These are phyloP conservation scores for Coryphaenoides rupestris DNA, from an alignment of 2,113 vertebrate species.

Conservation along the genomic window DNA sequence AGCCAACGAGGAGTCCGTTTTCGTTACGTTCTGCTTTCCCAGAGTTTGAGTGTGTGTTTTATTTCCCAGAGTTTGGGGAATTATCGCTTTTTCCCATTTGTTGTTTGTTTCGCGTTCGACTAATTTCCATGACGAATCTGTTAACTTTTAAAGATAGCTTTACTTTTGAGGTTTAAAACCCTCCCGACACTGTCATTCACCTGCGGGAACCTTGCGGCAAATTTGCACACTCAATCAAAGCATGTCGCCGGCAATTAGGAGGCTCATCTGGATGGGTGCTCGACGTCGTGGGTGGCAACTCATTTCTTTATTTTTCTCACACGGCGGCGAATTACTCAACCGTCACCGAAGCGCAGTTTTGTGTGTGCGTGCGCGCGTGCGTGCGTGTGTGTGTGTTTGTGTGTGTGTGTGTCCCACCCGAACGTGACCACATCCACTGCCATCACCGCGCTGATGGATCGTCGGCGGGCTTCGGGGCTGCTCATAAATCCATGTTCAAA, in stretches of 20 bases:
- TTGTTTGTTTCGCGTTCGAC: conserved; percentile 46
- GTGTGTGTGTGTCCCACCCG: neutral
- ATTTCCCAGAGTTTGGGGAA: conserved; percentile 34
- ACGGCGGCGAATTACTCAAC: conserved; percentile 36
- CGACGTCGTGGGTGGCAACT: conserved; percentile 38
- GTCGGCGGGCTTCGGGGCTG: conserved; percentile 23
- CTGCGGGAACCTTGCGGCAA: conserved; percentile 46
- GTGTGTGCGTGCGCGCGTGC: too few relatives aligned
- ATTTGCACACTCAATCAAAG: conserved; percentile 50
- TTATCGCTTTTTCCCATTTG: conserved; percentile 46
- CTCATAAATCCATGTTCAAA: conserved; percentile 62
- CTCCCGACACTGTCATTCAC: conserved; percentile 53
- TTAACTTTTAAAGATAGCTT: conserved; percentile 44
- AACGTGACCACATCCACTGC: conserved; percentile 38
- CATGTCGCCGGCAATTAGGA: conserved; percentile 55
- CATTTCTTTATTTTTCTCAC: conserved; percentile 24
- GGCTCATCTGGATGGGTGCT: conserved; percentile 31
- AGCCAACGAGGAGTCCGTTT: conserved; percentile 11
- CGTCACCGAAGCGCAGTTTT: conserved; percentile 21
- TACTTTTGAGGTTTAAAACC: conserved; percentile 56
- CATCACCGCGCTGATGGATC: conserved; percentile 55
- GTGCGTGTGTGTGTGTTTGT: conserved; percentile 3
- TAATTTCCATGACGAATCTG: conserved; percentile 60
- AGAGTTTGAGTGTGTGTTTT: too few relatives aligned
- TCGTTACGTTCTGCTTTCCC: too few relatives aligned